Percentiles rank a stretch among this genome's conserved stretches.
Evolutionary conservation across 1,140 invertebrate genomes (phyloP).

Genomic region (Ptiloglossa arizonensis): DNA sequence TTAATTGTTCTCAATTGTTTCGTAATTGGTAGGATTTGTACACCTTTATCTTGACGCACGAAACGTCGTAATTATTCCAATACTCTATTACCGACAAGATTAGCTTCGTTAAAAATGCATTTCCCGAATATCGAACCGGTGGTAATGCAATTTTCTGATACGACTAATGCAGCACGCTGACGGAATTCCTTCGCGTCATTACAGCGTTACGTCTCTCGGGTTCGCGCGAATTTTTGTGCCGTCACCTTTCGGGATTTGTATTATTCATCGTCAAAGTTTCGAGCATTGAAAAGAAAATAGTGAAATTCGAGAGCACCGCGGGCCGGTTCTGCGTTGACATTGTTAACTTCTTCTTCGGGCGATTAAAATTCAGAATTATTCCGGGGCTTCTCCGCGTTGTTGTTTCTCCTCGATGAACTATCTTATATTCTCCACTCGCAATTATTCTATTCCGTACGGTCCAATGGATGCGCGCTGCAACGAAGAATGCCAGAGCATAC

Average conservation of each 20-base stretch:
- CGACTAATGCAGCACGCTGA: not conserved
- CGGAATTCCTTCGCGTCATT: not conserved
- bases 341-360: constrained; percentile 19
- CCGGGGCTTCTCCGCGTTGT: not conserved
- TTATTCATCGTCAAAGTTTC: constrained; percentile 30
- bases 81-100: not conserved
- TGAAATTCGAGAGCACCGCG: not conserved
- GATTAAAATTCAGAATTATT: constrained; percentile 42
- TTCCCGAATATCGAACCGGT: not conserved
- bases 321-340: not conserved
- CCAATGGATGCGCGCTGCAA: too few species aligned
- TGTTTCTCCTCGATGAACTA: not conserved
- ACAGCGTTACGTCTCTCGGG: not conserved
- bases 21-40: too few species aligned
- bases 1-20: too few species aligned
- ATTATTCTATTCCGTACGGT: not conserved
- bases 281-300: not conserved
- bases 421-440: not conserved
- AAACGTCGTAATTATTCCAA: not conserved
- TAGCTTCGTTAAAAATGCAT: constrained; percentile 35
- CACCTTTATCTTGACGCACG: not conserved
- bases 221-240: constrained; percentile 10
- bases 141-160: constrained; percentile 13
- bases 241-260: constrained; percentile 13
- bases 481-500: not conserved